Evolutionary conservation across 2,113 vertebrate species (phyloP).

Genomic region (Leptosomus discolor): DNA sequence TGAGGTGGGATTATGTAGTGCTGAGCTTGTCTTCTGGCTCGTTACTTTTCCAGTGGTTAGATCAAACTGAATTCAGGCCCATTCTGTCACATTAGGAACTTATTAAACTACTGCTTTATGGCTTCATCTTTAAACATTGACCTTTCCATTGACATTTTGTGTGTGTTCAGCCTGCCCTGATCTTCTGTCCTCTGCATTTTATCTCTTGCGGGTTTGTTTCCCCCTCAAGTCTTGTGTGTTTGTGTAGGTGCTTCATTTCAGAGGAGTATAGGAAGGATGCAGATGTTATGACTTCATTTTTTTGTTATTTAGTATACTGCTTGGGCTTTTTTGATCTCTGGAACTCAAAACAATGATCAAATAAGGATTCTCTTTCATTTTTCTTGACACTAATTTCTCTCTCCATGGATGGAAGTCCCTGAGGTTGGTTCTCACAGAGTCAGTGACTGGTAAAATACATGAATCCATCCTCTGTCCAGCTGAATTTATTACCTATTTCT

Average conservation of each 20-base stretch:
- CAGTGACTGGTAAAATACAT: background rate
- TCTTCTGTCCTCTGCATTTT: background rate
- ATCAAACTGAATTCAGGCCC: background rate
- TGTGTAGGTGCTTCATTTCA: constrained; percentile 7
- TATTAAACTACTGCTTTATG: background rate
- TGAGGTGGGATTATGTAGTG: background rate
- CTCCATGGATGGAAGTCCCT: background rate
- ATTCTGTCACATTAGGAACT: background rate
- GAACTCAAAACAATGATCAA: background rate
- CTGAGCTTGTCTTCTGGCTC: background rate
- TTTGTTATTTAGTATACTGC: background rate
- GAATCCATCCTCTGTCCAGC: background rate
- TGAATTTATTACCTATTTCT: background rate
- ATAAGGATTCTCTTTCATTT: constrained; percentile 9
- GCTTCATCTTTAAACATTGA: background rate
- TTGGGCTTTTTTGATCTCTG: constrained; percentile 8
- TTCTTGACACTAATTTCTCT: background rate
- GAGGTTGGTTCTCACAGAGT: background rate
- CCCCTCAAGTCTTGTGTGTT: background rate
- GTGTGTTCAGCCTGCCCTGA: background rate
- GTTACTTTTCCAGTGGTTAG: background rate
- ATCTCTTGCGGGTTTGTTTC: fast-evolving
- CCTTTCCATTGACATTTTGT: background rate
- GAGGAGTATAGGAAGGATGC: background rate
- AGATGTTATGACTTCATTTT: constrained; percentile 9